Evolutionary conservation across 2,797 vertebrate genomes (phyloP).

Genomic region (Clarias pachynema): DNA sequence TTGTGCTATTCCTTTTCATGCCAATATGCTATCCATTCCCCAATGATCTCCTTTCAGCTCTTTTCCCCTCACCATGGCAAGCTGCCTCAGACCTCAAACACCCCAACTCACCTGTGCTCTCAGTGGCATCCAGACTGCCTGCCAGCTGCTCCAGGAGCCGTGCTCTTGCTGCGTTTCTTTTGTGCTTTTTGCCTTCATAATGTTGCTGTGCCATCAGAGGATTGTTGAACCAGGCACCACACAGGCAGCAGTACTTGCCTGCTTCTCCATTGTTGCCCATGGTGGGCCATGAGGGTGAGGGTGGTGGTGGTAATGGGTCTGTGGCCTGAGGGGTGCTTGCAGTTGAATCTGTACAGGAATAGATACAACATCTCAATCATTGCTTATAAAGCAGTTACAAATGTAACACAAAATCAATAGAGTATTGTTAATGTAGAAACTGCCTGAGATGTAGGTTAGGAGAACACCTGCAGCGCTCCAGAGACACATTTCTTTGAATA

Average conservation of each 20-base stretch:
- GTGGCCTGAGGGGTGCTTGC: conserved; percentile 71
- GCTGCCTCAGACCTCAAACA: conserved; percentile 35
- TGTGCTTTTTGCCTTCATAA: conserved; percentile 86
- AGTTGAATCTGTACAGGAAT: conserved; percentile 68
- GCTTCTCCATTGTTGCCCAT: conserved; percentile 73
- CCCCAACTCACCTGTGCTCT: conserved; percentile 78
- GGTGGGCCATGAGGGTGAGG: conserved; percentile 66
- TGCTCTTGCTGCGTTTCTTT: conserved; percentile 80
- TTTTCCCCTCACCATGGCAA: background rate
- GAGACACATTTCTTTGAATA: conserved; percentile 25
- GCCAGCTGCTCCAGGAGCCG: conserved; percentile 80
- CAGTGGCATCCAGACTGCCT: conserved; percentile 79
- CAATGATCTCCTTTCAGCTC: background rate
- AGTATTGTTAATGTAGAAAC: background rate
- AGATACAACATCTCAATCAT: background rate
- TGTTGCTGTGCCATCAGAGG: conserved; percentile 86
- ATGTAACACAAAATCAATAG: background rate
- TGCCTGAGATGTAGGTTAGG: background rate
- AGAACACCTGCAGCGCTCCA: conserved; percentile 33
- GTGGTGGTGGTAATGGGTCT: conserved; percentile 63
- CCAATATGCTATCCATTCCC: background rate
- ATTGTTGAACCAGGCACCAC: conserved; percentile 86
- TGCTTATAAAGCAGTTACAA: background rate
- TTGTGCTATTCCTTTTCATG: background rate
- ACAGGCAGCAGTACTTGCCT: conserved; percentile 82